These are phyloP conservation scores for Drosophila triauraria DNA, from an alignment of 1,140 invertebrate species.

Conservation along the genomic window DNA sequence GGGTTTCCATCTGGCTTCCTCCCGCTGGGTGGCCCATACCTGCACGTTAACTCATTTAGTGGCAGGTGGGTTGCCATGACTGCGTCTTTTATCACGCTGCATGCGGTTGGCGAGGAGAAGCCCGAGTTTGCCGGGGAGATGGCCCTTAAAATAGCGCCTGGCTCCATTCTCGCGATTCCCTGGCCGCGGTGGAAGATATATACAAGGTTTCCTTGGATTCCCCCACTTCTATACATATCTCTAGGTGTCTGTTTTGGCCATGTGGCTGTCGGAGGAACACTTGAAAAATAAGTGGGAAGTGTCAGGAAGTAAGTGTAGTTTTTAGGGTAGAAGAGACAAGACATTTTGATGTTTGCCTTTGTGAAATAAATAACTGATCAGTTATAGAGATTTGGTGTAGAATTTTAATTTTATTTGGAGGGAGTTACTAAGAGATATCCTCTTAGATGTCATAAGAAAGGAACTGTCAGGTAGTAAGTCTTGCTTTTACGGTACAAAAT, in stretches of 20 bases:
- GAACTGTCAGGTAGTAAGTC: no score
- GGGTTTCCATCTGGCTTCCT: not conserved
- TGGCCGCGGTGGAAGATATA: constrained; percentile 19
- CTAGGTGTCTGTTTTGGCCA: constrained; percentile 3
- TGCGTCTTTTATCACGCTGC: constrained; percentile 52
- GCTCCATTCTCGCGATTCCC: constrained; percentile 34
- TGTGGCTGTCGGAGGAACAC: constrained; percentile 1
- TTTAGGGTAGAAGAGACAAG: not conserved
- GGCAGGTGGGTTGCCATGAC: constrained; percentile 60
- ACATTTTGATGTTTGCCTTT: not conserved
- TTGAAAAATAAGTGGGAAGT: not conserved
- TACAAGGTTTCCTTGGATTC: constrained; percentile 37
- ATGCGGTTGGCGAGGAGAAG: constrained; percentile 28
- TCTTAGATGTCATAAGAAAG: not conserved
- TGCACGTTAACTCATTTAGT: constrained; percentile 72
- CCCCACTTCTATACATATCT: not conserved
- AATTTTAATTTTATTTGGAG: not conserved
- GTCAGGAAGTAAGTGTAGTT: not conserved
- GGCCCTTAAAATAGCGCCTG: constrained; percentile 52
- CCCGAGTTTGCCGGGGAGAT: constrained; percentile 1
- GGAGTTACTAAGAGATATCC: not conserved
- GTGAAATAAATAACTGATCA: no score
- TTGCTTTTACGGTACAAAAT: no score
- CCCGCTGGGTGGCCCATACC: constrained; percentile 19
- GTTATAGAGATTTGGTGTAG: not conserved